A percentile compares a stretch with the other conserved stretches of the same genome.
Conservation (phyloP, 2,797 vertebrate species). For the Poeciliopsis paucimaculata region DNA sequence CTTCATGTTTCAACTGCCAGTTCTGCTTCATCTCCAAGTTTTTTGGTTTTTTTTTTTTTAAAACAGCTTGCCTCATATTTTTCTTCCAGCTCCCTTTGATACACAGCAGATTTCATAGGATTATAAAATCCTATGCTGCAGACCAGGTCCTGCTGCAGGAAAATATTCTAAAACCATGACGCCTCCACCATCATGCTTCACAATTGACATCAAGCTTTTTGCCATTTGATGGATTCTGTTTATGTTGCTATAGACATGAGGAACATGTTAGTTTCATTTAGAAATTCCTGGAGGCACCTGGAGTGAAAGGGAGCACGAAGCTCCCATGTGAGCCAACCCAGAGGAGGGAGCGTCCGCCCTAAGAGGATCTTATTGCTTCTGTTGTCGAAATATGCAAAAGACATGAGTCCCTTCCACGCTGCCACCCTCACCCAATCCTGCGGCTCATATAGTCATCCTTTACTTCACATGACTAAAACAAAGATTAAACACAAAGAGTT, state of each 20-base stretch:
- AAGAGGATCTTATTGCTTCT: not conserved
- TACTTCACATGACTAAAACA: constrained; percentile 6
- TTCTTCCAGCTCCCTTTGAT: not conserved
- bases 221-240: not conserved
- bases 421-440: not conserved
- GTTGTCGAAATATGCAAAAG: not conserved
- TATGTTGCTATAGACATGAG: not conserved
- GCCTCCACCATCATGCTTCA: not conserved
- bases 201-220: not conserved
- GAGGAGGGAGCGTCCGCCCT: not conserved
- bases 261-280: not conserved
- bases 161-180: not conserved
- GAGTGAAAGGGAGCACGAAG: not conserved
- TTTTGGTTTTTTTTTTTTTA: no score
- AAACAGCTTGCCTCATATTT: not conserved
- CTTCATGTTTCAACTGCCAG: not conserved
- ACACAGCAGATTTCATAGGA: not conserved
- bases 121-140: no score
- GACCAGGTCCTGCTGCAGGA: no score
- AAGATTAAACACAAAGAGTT: constrained; percentile 10
- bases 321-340: not conserved
- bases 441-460: not conserved
- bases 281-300: not conserved
- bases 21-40: not conserved
- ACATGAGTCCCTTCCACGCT: not conserved